phyloP scores from a whole-genome alignment of 2,888 invertebrate species.

The Quadroppia sp. region DNA sequence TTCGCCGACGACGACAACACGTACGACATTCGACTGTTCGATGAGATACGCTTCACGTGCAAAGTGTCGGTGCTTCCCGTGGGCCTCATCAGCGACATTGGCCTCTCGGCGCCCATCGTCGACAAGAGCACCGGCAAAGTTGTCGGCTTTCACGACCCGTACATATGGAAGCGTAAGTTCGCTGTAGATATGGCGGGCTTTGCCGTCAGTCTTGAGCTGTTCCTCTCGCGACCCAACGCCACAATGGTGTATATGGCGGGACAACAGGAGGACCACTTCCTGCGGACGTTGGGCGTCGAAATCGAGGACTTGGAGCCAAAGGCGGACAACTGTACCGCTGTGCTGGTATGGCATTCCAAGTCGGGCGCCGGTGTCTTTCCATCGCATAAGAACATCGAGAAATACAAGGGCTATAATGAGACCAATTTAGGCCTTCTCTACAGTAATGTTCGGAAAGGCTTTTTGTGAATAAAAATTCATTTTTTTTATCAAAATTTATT shows the following conservation, averaged over 20 bases:
- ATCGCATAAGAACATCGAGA: too few species aligned
- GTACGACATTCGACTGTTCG: conserved; percentile 80
- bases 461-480: too few species aligned
- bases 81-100: conserved; percentile 88
- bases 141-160: conserved; percentile 74
- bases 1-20: conserved; percentile 98
- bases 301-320: conserved; percentile 78
- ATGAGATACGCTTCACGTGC: conserved; percentile 62
- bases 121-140: conserved; percentile 61
- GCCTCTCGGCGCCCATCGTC: conserved; percentile 86
- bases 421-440: too few species aligned
- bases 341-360: conserved; percentile 97
- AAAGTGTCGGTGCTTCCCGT: conserved; percentile 60
- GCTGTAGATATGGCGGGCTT: conserved; percentile 99
- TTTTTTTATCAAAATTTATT: too few species aligned
- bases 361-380: too few species aligned
- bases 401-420: too few species aligned
- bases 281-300: conserved; percentile 63
- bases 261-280: conserved; percentile 81
- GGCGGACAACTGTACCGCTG: conserved; percentile 82
- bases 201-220: conserved; percentile 72
- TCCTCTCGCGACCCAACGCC: conserved; percentile 69
- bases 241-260: conserved; percentile 78
- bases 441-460: too few species aligned
- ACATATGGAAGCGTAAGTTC: conserved; percentile 69